Base-by-base conservation (phyloP, 2,888 invertebrate species). In the Latrodectus hesperus region DNA sequence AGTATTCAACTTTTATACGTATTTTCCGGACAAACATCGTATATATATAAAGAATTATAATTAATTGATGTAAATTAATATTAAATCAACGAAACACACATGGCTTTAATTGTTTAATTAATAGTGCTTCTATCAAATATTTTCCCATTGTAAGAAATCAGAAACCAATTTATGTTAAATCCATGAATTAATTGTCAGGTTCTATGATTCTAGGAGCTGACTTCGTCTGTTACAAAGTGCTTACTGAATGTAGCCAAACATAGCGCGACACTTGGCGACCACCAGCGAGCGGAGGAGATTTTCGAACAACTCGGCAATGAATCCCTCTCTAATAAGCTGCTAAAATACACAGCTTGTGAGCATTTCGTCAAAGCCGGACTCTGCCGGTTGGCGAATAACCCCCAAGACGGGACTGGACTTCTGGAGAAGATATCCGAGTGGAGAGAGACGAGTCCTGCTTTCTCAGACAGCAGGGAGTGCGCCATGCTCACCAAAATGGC, bases 311-410 rank as follows among this genome's bases (percentile, higher is more conserved):
- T 93, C 65, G 93, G 91, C n/a, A 91, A 90, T 77, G 91, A 91
- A 22, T 92, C 93, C 88, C 93, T 93, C 90, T 93, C 93, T 90
- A 93, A 92, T 90, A 91, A 92, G 16, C 91, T 94, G 65, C 91
- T 94, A 81, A 93, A 93, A 89, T 94, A 94, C 91, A 92, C 93
- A 77, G 93, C 93, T 53, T 93, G 93, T 90, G 93, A 93, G 82
- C 92, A 94, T 90, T 94, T 93, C 91, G 93, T 94, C 91, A 92
- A 92, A 64, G 93, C 93, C 12, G 91, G 92, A 5, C 91, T 94
- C 10, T 94, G 94, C 90, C 92, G 93, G 26, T 38, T 83, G 60
- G 73, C 82, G 0, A 9, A 49, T 11, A 68, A 87, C 3, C 82
- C 87, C 2, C 67, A 73, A 38, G 82, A 87, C 52, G 82, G 77